Evolutionary conservation across 2,113 vertebrate species (phyloP).

Genomic region (Petrocephalus microphthalmus): DNA sequence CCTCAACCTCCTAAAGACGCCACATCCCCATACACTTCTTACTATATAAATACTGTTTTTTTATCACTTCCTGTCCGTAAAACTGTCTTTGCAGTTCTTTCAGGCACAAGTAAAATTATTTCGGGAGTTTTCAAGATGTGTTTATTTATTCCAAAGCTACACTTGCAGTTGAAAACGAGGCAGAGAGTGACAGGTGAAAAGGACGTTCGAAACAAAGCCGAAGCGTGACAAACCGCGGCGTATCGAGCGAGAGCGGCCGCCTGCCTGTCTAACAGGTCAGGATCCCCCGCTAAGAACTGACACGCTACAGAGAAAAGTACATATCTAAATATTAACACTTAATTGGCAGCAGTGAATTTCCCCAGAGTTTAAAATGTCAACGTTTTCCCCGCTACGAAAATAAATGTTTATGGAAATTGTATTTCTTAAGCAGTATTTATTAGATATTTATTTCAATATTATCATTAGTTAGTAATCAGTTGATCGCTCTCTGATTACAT

Average conservation of each 20-base stretch:
- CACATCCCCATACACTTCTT: background rate
- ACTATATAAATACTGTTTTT: background rate
- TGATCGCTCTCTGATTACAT: background rate
- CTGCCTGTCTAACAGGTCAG: background rate
- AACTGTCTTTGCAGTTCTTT: background rate
- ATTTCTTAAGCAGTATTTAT: background rate
- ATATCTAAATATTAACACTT: background rate
- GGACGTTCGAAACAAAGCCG: background rate
- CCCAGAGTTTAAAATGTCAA: background rate
- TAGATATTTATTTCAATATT: background rate
- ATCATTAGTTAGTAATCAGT: background rate
- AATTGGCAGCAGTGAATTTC: background rate
- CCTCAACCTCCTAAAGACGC: background rate
- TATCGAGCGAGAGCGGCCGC: background rate
- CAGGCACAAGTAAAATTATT: conserved; percentile 1
- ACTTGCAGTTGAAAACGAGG: background rate
- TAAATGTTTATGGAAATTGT: background rate
- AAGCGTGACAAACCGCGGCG: background rate
- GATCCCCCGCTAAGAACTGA: background rate
- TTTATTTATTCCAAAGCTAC: background rate
- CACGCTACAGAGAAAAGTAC: background rate
- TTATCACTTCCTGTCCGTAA: background rate
- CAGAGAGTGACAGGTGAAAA: background rate
- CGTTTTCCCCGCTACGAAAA: background rate
- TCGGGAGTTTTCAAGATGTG: background rate